Evolutionary conservation across 2,113 vertebrate species (phyloP), one percentile per base, ranked within the genome.

Genomic region (Maccullochella peelii): DNA sequence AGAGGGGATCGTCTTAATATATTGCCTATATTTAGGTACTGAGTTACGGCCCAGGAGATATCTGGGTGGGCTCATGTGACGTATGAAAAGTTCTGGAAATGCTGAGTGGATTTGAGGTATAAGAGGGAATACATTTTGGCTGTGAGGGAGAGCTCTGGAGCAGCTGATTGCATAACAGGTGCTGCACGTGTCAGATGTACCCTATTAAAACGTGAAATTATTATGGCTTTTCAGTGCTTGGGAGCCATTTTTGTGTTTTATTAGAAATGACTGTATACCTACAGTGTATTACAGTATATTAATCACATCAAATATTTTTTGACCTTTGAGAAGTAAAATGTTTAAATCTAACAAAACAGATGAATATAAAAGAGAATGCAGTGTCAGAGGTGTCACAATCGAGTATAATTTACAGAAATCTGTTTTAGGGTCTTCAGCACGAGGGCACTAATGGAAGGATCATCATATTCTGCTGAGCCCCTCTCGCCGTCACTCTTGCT

Each of bases 151-250:
- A 95, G 95, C 95, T 94, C 91, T 94, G 91, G 85, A 80, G 94
- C 97, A 96, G 96, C 96, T 95, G 96, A 98, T 97, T 94, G 94
- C 89, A 67, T 89, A 96, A 97, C 97, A 98, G 97, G 96, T 98
- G 96, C 92, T 91, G 92, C 33, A 59, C 83, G 93, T 96, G 96
- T 97, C 96, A 95, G 88, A 95, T 95, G 80, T 89, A 93, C 90
- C 86, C 91, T 94, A 96, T 93, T 94, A 90, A 94, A 94, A 92
- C 33, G 50, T 52, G 63, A 81, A 74, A 71, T 44, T 81, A 69
- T 73, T 76, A 36, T 94, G 93, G 93, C 95, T 94, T 94, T 96
- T 95, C 94, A 95, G 91, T 90, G 90, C 92, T 86, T 91, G 93
- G 89, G 4, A 84, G 78, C 91, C 86, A 89, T 94, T 94, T 95